phyloP scores from a whole-genome alignment of 1,140 invertebrate genomes.

The Temnothorax curvispinosus region DNA sequence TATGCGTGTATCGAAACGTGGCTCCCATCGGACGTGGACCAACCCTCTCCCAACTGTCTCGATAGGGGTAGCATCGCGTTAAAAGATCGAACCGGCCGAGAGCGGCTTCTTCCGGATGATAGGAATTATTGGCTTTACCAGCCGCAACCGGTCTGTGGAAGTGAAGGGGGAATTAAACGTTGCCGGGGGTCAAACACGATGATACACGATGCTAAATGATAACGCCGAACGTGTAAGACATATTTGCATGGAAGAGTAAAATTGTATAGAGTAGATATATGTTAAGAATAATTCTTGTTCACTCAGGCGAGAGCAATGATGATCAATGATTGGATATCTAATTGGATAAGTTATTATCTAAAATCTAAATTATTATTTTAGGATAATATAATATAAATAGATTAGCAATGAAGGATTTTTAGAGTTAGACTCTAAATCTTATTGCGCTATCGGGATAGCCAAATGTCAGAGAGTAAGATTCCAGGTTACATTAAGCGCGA shows the following conservation, averaged over 20 bases:
- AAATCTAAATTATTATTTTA: not conserved
- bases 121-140: slow-evolving; percentile 34
- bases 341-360: not conserved
- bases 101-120: slow-evolving; percentile 44
- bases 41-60: slow-evolving; percentile 58
- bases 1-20: slow-evolving; percentile 23
- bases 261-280: not conserved
- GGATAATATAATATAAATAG: too few relatives aligned
- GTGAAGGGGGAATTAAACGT: slow-evolving; percentile 33
- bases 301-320: not conserved
- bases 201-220: slow-evolving; percentile 35
- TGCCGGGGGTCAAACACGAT: slow-evolving; percentile 7
- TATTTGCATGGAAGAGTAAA: not conserved
- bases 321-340: not conserved
- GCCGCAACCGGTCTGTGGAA: slow-evolving; percentile 24
- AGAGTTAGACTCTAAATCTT: not conserved
- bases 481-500: not conserved
- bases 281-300: not conserved
- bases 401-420: not conserved
- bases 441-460: not conserved
- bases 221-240: not conserved
- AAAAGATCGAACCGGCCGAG: slow-evolving; percentile 26
- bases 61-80: slow-evolving; percentile 50
- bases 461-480: not conserved
- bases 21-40: slow-evolving; percentile 54